These are phyloP conservation scores for Tridacna crocea DNA, from an alignment of 2,888 invertebrate genomes.

Conservation along the genomic window DNA sequence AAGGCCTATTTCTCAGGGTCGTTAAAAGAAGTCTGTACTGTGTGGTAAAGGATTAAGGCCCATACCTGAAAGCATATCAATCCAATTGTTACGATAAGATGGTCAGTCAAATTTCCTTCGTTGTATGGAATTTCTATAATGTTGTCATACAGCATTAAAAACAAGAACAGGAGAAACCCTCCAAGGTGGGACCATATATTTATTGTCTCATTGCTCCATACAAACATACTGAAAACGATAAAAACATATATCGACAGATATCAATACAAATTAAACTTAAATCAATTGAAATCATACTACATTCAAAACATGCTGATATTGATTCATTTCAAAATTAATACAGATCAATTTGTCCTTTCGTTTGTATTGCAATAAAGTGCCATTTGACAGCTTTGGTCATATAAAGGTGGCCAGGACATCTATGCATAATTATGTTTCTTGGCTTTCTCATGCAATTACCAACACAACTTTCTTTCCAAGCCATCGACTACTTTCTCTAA, in stretches of 20 bases:
- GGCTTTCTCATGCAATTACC: not conserved
- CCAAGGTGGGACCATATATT: constrained; percentile 98
- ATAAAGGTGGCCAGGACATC: not conserved
- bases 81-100: constrained; percentile 92
- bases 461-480: not conserved
- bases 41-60: not conserved
- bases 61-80: constrained; percentile 94
- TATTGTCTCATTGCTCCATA: constrained; percentile 98
- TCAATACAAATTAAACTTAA: no score
- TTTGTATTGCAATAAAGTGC: no score
- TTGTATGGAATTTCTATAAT: constrained; percentile 87
- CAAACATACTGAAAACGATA: constrained; percentile 91
- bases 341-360: no score
- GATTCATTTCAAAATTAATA: no score
- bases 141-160: constrained; percentile 93
- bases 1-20: not conserved
- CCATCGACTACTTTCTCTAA: no score
- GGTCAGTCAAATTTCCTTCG: constrained; percentile 91
- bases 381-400: not conserved
- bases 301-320: not conserved
- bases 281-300: no score
- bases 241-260: not conserved
- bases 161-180: constrained; percentile 89
- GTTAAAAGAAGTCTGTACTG: not conserved
- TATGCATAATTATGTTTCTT: not conserved